Evolutionary conservation across 2,888 invertebrate genomes (phyloP).

Genomic region (Acanthopleura granulata): DNA sequence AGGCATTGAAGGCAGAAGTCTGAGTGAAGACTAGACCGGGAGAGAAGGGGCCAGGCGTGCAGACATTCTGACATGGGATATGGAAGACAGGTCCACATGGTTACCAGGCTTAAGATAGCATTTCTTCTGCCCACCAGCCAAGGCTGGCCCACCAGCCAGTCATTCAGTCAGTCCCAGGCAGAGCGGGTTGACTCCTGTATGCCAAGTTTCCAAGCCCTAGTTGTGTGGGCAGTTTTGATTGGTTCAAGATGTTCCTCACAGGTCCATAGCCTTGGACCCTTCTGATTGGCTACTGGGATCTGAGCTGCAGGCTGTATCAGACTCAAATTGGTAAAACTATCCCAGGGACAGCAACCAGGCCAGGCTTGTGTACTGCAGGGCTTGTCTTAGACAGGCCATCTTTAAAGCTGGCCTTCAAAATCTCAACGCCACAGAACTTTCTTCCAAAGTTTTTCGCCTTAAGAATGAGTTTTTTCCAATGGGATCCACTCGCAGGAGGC

Average conservation of each 20-base stretch:
- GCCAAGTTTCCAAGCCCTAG: not conserved
- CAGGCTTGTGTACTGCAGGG: constrained; percentile 31
- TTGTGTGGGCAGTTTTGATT: constrained; percentile 18
- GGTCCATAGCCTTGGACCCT: not conserved
- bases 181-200: not conserved
- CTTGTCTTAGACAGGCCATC: constrained; percentile 1
- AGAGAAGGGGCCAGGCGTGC: no score
- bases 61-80: no score
- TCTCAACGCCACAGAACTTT: not conserved
- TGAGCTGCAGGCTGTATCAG: constrained; percentile 44
- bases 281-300: constrained; percentile 49
- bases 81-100: not conserved
- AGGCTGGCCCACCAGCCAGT: no score
- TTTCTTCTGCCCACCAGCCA: no score
- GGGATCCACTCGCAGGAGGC: not conserved
- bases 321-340: constrained; percentile 64
- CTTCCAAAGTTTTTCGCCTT: constrained; percentile 7
- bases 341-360: constrained; percentile 40
- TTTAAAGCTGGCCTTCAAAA: constrained; percentile 13
- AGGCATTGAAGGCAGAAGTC: no score
- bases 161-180: not conserved
- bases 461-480: not conserved
- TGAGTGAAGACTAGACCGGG: no score
- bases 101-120: constrained; percentile 5
- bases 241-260: constrained; percentile 17